A percentile compares a stretch with the other conserved stretches of the same genome.
These are phyloP conservation scores for Sprattus sprattus DNA, from an alignment of 2,113 vertebrate genomes.

Conservation along the genomic window DNA sequence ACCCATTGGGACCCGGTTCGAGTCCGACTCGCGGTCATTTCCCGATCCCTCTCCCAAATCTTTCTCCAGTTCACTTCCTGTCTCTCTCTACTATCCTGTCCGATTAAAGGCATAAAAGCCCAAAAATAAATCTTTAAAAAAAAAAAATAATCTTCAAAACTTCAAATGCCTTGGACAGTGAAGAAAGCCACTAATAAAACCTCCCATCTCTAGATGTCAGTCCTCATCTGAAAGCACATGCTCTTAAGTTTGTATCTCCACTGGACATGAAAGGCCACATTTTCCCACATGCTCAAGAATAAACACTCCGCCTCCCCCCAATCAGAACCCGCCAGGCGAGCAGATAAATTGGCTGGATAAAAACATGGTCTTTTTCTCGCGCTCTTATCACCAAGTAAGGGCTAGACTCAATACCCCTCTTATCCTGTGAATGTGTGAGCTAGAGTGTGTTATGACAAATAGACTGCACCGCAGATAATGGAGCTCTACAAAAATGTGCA, in stretches of 20 bases:
- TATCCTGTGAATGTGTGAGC: conserved; percentile 11
- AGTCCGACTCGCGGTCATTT: too few species aligned
- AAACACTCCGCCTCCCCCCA: not conserved
- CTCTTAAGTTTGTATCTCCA: not conserved
- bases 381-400: conserved; percentile 8
- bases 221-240: not conserved
- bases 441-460: conserved; percentile 10
- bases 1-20: too few species aligned
- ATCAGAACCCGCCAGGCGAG: not conserved
- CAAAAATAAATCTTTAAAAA: too few species aligned
- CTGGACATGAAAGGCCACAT: not conserved
- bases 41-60: too few species aligned
- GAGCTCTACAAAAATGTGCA: conserved; percentile 1
- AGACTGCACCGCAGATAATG: conserved; percentile 6
- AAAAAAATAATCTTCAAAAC: too few species aligned
- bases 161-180: not conserved
- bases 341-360: conserved; percentile 19
- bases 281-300: not conserved
- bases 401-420: conserved; percentile 13
- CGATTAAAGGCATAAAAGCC: too few species aligned
- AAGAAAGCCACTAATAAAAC: not conserved
- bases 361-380: not conserved
- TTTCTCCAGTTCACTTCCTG: too few species aligned
- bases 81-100: too few species aligned
- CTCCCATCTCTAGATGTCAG: not conserved